Base-by-base conservation (phyloP, 2,113 vertebrate genomes). In the Gallinago jamesoni region DNA sequence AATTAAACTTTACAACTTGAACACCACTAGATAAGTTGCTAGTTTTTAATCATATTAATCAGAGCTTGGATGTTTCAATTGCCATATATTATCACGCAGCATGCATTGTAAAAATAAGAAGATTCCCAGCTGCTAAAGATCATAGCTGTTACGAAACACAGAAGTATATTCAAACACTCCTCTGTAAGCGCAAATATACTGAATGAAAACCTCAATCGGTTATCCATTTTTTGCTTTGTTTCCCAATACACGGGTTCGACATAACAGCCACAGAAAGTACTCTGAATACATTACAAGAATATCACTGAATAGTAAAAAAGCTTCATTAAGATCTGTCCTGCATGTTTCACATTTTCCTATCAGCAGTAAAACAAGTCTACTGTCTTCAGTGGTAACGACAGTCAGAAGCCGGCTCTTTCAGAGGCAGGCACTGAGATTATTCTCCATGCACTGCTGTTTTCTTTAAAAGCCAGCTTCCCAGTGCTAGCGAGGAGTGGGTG, bases 41-140 rank as follows among this genome's bases (percentile, higher is more conserved):
- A 90, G 60, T 93, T 98, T 97, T 96, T 96, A 96, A 96, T 96
- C 86, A 91, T 93, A 95, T 93, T 97, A 95, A 97, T 97, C 92
- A 96, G 80, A 87, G 64, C 75, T 86, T 96, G 83, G 72, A 80
- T 90, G 81, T 76, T 94, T 97, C 92, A 80, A 63, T 70, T 97
- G 93, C 82, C 73, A 95, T 86, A 94, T 89, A 98, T 96, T 95
- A 91, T 52, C 69, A 96, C 83, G 48, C 66, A 94, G 63, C 11
- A 7, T 85, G 74, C 43, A 93, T 72, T 94, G 84, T 48, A 83
- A 96, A 97, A 97, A 92, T 47, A 90, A 39, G 19, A 94, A 69
- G 79, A 93, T 83, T 89, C 47, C 35, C 77, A 94, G 95, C 62
- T 1, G 9, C 41, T 87, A 79, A 96, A 96, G 77, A 97, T 94